Conservation (phyloP, 2,113 vertebrate genomes). For the Pteronura brasiliensis region DNA sequence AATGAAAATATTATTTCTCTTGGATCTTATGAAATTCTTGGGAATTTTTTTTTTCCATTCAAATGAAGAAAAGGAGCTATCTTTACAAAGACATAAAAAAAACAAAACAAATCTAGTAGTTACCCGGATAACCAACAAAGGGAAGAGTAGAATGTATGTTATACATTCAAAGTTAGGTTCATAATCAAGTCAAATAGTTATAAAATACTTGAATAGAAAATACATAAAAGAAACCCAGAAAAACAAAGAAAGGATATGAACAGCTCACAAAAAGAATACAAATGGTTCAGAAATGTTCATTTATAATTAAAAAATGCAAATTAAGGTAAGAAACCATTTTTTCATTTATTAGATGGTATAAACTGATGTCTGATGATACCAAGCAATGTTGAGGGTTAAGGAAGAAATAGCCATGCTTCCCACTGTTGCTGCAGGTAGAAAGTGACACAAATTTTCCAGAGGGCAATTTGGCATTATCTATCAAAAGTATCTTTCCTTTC, state of each 20-base stretch:
- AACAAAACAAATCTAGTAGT: neutral
- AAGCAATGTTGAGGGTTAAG: neutral
- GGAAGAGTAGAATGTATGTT: neutral
- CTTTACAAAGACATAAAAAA: neutral
- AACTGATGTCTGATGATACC: neutral
- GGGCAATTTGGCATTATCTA: neutral
- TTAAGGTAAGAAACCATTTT: neutral
- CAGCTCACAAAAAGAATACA: neutral
- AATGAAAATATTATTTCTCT: neutral
- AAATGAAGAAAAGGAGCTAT: neutral
- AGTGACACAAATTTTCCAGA: neutral
- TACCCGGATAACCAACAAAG: neutral
- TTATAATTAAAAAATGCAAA: neutral
- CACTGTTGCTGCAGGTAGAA: neutral
- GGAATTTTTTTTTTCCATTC: neutral
- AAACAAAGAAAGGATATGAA: neutral
- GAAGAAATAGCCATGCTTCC: neutral
- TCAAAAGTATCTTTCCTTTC: neutral
- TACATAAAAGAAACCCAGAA: neutral
- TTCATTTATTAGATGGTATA: neutral
- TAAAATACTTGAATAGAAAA: conserved; percentile 1
- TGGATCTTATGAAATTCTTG: neutral
- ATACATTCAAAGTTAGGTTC: neutral
- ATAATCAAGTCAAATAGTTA: neutral
- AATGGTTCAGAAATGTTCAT: neutral